A percentile compares a stretch with the other conserved stretches of the same genome.
phyloP scores from a whole-genome alignment of 2,888 invertebrate species.

The Eupithecia pulchellata region DNA sequence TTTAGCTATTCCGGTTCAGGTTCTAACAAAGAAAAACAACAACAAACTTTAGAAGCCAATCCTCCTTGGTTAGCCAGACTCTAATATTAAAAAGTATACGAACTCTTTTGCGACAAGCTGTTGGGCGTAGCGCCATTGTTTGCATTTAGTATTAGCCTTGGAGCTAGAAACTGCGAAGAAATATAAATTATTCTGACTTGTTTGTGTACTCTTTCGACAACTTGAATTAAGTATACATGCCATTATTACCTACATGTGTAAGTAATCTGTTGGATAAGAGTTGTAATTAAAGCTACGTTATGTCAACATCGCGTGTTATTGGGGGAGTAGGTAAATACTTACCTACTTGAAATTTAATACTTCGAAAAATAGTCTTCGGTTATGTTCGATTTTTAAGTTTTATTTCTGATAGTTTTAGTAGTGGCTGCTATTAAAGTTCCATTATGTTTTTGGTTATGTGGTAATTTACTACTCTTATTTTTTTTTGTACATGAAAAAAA shows the following conservation, averaged over 20 bases:
- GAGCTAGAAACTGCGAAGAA: conserved; percentile 39
- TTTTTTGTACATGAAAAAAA: no score
- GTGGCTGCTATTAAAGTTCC: no score
- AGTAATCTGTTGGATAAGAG: conserved; percentile 1
- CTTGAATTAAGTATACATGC: conserved; percentile 21
- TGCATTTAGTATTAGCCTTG: conserved; percentile 41
- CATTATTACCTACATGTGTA: neutral
- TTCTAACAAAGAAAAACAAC: neutral
- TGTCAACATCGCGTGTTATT: no score
- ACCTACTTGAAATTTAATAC: no score
- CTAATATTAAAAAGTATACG: conserved; percentile 25
- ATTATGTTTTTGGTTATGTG: no score
- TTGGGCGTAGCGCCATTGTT: conserved; percentile 33
- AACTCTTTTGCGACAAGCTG: conserved; percentile 28
- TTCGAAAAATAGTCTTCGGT: no score
- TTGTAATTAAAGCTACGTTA: conserved; percentile 18
- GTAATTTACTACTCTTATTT: no score
- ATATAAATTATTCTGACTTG: conserved; percentile 39
- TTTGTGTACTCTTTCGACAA: conserved; percentile 30
- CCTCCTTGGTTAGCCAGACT: conserved; percentile 14
- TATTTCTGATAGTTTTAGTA: no score
- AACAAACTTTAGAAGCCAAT: neutral
- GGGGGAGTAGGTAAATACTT: no score
- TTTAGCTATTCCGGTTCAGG: neutral
- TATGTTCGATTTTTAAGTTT: no score